Evolutionary conservation across 2,113 vertebrate species (phyloP).

Genomic region (Willisornis vidua): DNA sequence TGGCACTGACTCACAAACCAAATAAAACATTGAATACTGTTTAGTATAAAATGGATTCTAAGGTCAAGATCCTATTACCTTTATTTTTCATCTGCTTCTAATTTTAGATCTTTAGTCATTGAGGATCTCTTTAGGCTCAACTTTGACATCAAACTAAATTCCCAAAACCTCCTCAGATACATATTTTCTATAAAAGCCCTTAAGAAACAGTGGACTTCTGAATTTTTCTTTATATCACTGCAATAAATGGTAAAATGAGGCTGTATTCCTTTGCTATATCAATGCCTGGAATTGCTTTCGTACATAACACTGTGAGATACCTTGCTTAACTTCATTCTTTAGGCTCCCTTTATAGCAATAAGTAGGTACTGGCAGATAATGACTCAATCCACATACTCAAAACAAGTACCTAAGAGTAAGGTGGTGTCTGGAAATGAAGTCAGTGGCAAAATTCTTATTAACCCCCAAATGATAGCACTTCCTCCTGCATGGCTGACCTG

Average conservation of each 20-base stretch:
- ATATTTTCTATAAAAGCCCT: background rate
- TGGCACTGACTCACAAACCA: background rate
- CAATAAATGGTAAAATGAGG: background rate
- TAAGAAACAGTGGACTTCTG: background rate
- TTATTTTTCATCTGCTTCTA: background rate
- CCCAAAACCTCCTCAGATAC: background rate
- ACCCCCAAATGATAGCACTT: background rate
- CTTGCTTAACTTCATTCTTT: background rate
- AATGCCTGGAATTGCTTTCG: background rate
- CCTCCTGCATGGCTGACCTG: rapidly evolving
- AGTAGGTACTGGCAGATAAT: background rate
- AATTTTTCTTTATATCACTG: background rate
- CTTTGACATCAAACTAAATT: background rate
- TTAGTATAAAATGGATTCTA: background rate
- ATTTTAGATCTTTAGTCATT: background rate
- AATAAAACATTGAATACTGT: background rate
- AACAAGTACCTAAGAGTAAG: background rate
- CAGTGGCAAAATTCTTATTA: background rate
- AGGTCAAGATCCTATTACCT: background rate
- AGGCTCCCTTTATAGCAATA: background rate
- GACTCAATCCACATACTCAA: background rate
- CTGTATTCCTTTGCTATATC: background rate
- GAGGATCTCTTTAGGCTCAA: background rate
- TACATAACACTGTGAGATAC: background rate
- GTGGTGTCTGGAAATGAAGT: background rate